Evolutionary conservation across 2,113 vertebrate species (phyloP).

Genomic region (Eonycteris spelaea): DNA sequence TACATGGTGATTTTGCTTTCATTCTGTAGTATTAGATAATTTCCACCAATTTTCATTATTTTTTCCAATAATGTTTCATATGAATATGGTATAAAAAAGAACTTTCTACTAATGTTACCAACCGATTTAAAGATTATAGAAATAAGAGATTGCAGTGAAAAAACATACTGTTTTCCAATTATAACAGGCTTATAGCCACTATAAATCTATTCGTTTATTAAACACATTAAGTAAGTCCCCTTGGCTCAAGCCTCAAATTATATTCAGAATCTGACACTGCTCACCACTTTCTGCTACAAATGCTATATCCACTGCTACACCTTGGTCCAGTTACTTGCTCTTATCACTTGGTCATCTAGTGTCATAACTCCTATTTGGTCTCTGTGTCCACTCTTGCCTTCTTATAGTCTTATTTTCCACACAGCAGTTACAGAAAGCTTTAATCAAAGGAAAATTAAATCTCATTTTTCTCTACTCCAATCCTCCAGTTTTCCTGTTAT

Average conservation of each 20-base stretch:
- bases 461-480: neutral
- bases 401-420: neutral
- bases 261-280: neutral
- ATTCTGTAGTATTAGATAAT: neutral
- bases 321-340: no score
- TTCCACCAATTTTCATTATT: neutral
- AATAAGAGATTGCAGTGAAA: neutral
- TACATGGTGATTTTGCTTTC: neutral
- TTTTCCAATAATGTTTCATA: neutral
- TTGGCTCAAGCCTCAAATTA: neutral
- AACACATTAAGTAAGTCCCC: neutral
- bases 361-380: neutral
- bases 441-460: conserved; percentile 1
- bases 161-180: neutral
- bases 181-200: neutral
- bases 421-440: neutral
- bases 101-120: neutral
- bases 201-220: neutral
- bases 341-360: neutral
- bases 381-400: neutral
- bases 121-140: neutral
- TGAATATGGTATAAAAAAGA: neutral
- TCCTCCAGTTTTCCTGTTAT: neutral
- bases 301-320: neutral
- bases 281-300: neutral